Conservation (phyloP, 2,888 invertebrate species). For the Ormyrus rosae region DNA sequence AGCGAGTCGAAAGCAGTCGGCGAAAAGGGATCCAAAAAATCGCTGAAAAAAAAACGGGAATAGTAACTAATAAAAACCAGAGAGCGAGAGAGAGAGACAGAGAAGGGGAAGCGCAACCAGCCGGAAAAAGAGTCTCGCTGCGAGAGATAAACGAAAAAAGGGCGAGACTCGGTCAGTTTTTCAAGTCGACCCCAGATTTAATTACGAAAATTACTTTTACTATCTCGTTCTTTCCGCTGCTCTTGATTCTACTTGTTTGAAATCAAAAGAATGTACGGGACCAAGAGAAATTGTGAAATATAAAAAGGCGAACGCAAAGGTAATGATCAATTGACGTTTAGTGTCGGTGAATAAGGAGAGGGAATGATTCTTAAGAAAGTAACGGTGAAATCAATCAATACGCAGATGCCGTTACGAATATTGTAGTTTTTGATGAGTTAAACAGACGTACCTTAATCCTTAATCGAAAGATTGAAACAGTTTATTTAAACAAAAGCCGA, state of each 20-base stretch:
- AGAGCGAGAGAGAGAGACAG: constrained; percentile 1
- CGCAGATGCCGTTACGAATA: too few species aligned
- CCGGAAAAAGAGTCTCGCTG: not conserved
- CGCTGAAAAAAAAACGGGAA: constrained; percentile 22
- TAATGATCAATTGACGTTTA: too few species aligned
- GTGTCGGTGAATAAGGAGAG: too few species aligned
- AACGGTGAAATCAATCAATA: not conserved
- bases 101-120: constrained; percentile 7
- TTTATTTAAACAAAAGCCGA: too few species aligned
- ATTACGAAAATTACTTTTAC: constrained; percentile 56
- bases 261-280: too few species aligned
- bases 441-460: too few species aligned
- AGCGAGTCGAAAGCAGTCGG: not conserved
- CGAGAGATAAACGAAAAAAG: constrained; percentile 18
- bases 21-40: constrained; percentile 41
- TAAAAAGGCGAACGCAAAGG: too few species aligned
- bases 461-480: too few species aligned
- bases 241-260: not conserved
- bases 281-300: too few species aligned
- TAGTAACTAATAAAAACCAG: constrained; percentile 28
- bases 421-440: too few species aligned
- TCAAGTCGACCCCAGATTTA: constrained; percentile 56
- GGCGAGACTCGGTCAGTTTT: constrained; percentile 50
- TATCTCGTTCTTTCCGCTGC: constrained; percentile 7
- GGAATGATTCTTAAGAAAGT: not conserved